Base-by-base conservation (phyloP, 2,113 vertebrate genomes). In the Tetrax tetrax region DNA sequence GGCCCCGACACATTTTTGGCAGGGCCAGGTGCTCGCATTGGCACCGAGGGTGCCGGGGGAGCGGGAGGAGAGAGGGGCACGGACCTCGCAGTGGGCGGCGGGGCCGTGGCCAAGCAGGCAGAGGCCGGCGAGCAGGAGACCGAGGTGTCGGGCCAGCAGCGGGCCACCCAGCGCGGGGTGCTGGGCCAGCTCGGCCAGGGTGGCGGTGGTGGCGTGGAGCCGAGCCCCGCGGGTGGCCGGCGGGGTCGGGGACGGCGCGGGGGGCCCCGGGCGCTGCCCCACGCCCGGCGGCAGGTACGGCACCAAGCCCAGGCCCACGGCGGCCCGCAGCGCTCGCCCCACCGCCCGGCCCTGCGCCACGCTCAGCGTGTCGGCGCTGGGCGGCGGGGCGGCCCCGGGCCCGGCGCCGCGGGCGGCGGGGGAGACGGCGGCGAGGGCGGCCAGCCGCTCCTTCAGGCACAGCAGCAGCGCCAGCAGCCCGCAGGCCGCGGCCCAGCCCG, bases 261-360 rank as follows among this genome's bases (percentile, higher is more conserved):
- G 41, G 41, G 41, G 41, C 41, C 41, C 41, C 41, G 41, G 41
- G 41, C 41, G 41, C 41, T 98, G 87, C 9, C 99, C 99, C 14
- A 99, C 98, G 12, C 99, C 99, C 1, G 98, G 96, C 29, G 97
- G 78, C 71, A 99, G 96, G 87, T 98, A 99, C 0, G 99, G 99
- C 33, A 98, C 98, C 63, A 99, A 96, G 8, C 99, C 99, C 68
- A 99, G 93, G 16, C 97, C 98, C 48, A 99, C 97, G 7, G 98
- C 98, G 81, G 99, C 99, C 96, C 99, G 99, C 66, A 99, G 94
- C 25, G 93, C 98, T 1, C 97, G 93, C 47, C 96, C 95, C 8
- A 99, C 96, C 1, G 96, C 98, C 93, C 98, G 98, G 97, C 98
- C 98, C 93, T 99, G 99, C 14, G 94, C 81, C 64, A 99, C 41